phyloP scores from a whole-genome alignment of 1,140 invertebrate species.

The Hyphantria cunea region DNA sequence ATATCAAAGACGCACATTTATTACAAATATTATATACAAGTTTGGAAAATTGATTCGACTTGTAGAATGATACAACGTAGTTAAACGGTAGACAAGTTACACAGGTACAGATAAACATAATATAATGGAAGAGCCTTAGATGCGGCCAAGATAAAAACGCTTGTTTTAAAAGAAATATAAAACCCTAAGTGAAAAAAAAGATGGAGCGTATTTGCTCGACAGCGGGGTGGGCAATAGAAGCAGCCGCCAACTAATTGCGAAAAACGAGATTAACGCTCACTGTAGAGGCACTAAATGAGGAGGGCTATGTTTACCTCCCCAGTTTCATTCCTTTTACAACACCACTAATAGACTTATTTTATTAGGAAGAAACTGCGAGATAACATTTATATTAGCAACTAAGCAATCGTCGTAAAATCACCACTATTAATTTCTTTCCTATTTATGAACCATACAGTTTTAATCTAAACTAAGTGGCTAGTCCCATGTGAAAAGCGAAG shows the following conservation, averaged over 20 bases:
- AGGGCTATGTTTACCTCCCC: slow-evolving; percentile 53
- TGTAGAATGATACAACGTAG: too few relatives aligned
- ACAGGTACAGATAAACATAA: too few relatives aligned
- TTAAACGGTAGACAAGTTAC: too few relatives aligned
- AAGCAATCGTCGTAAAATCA: slow-evolving; percentile 60
- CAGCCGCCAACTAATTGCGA: slow-evolving; percentile 66
- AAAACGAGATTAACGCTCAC: slow-evolving; percentile 73
- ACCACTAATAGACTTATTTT: slow-evolving; percentile 64
- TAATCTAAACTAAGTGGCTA: slow-evolving; percentile 7
- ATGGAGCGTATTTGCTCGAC: slow-evolving; percentile 52
- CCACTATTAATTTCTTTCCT: slow-evolving; percentile 40
- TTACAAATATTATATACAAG: not conserved
- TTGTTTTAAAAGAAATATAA: slow-evolving; percentile 39
- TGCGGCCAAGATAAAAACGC: slow-evolving; percentile 37
- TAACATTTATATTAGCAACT: slow-evolving; percentile 57
- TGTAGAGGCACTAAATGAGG: slow-evolving; percentile 57
- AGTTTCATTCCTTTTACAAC: slow-evolving; percentile 58
- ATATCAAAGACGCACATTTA: too few relatives aligned
- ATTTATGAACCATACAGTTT: not conserved
- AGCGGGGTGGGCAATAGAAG: slow-evolving; percentile 54
- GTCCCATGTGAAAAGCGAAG: too few relatives aligned
- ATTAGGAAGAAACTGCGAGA: slow-evolving; percentile 54
- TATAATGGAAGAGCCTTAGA: slow-evolving; percentile 20
- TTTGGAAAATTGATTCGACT: too few relatives aligned
- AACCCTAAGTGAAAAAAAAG: slow-evolving; percentile 48